A percentile compares a stretch with the other conserved stretches of the same genome.
Evolutionary conservation across 2,113 vertebrate genomes (phyloP).

Genomic region (Pholis gunnellus): DNA sequence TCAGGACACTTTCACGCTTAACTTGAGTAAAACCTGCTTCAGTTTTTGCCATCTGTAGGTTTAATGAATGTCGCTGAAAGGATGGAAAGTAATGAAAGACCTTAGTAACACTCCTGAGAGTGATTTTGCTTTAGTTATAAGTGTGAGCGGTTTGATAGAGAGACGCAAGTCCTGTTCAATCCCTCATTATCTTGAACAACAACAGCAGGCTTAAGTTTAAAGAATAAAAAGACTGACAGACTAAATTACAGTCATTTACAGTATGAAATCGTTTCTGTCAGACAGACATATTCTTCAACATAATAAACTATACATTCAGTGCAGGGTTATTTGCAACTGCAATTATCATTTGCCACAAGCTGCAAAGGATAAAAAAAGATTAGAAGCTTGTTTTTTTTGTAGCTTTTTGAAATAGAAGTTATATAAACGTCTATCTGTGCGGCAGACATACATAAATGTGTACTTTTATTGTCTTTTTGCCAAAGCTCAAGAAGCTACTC

Average conservation of each 20-base stretch:
- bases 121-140: conserved; percentile 6
- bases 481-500: background rate
- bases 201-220: background rate
- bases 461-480: background rate
- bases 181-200: background rate
- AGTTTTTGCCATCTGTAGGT: background rate
- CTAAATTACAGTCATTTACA: conserved; percentile 24
- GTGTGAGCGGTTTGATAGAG: conserved; percentile 6
- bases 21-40: background rate
- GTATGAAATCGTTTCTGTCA: conserved; percentile 8
- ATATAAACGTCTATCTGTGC: background rate
- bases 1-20: conserved; percentile 2
- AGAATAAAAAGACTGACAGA: conserved; percentile 13
- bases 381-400: background rate
- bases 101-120: background rate
- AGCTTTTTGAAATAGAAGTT: background rate
- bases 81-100: background rate
- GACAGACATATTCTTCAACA: conserved; percentile 2
- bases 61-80: background rate
- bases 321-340: background rate
- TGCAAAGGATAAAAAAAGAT: background rate
- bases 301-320: background rate
- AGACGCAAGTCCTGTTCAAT: conserved; percentile 7
- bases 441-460: background rate
- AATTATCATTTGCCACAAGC: background rate